Conservation (phyloP, 2,797 vertebrate genomes). For the Monodelphis domestica region DNA sequence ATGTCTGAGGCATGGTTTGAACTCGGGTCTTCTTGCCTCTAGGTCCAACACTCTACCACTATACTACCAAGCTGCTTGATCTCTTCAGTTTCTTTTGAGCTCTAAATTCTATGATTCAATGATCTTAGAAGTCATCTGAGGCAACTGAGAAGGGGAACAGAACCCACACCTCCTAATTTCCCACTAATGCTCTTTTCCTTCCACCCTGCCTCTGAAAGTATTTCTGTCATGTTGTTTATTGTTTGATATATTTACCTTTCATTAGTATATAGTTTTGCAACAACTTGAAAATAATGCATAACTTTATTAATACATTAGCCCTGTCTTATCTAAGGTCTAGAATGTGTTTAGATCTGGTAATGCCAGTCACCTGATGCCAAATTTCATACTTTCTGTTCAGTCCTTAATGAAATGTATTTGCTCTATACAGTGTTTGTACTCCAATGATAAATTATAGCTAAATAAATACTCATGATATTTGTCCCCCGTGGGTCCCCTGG, state of each 20-base stretch:
- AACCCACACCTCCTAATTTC: background rate
- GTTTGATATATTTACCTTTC: slow-evolving; percentile 37
- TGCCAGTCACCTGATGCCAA: slow-evolving; percentile 14
- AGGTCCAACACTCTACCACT: background rate
- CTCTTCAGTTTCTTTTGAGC: background rate
- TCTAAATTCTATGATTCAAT: background rate
- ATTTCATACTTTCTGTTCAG: slow-evolving; percentile 32
- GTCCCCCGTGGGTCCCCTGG: background rate
- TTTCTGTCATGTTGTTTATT: slow-evolving; percentile 38
- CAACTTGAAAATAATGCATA: slow-evolving; percentile 37
- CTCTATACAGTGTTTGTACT: background rate
- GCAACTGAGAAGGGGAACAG: background rate
- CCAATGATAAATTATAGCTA: background rate
- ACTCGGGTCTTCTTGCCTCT: background rate
- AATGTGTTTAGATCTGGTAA: slow-evolving; percentile 36
- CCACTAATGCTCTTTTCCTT: background rate
- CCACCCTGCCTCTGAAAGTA: background rate
- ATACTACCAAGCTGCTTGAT: background rate
- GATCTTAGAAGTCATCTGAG: background rate
- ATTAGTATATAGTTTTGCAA: background rate
- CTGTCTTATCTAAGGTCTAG: background rate
- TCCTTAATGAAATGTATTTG: background rate
- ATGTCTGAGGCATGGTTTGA: background rate
- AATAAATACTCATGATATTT: background rate
- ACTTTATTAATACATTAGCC: slow-evolving; percentile 29